phyloP scores from a whole-genome alignment of 2,888 invertebrate species.

The Caenorhabditis sp. region DNA sequence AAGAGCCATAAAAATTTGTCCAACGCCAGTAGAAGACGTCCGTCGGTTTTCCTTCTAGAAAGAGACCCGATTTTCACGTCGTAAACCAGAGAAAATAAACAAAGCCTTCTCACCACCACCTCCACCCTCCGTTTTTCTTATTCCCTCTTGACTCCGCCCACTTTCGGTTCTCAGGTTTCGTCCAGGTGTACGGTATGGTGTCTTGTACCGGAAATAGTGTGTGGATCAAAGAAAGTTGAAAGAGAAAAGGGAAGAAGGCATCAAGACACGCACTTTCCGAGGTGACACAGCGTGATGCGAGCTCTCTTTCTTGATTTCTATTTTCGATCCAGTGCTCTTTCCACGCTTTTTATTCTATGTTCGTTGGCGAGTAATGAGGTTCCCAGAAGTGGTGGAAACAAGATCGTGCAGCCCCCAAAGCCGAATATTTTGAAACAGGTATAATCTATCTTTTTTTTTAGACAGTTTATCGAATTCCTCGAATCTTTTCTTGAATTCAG shows the following conservation, averaged over 20 bases:
- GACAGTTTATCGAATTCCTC: neutral
- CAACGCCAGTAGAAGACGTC: conserved; percentile 1
- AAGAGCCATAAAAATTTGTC: conserved; percentile 56
- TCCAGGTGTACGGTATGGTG: conserved; percentile 43
- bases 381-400: conserved; percentile 9
- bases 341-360: conserved; percentile 28
- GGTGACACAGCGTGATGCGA: conserved; percentile 62
- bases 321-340: conserved; percentile 31
- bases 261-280: conserved; percentile 55
- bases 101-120: conserved; percentile 32
- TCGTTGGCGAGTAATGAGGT: conserved; percentile 40
- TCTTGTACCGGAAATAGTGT: conserved; percentile 41
- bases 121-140: conserved; percentile 22
- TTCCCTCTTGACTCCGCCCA: conserved; percentile 29
- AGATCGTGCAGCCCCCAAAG: conserved; percentile 53
- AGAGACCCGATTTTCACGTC: conserved; percentile 56
- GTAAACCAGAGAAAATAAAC: conserved; percentile 43
- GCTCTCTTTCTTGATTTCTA: conserved; percentile 27
- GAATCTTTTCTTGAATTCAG: neutral
- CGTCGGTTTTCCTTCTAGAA: conserved; percentile 14
- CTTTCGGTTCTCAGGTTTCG: conserved; percentile 37
- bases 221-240: conserved; percentile 47
- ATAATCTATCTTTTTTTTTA: neutral
- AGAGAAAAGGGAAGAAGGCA: conserved; percentile 25
- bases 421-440: conserved; percentile 58